Conservation (phyloP, 2,113 vertebrate genomes). For the Mesocricetus auratus region DNA sequence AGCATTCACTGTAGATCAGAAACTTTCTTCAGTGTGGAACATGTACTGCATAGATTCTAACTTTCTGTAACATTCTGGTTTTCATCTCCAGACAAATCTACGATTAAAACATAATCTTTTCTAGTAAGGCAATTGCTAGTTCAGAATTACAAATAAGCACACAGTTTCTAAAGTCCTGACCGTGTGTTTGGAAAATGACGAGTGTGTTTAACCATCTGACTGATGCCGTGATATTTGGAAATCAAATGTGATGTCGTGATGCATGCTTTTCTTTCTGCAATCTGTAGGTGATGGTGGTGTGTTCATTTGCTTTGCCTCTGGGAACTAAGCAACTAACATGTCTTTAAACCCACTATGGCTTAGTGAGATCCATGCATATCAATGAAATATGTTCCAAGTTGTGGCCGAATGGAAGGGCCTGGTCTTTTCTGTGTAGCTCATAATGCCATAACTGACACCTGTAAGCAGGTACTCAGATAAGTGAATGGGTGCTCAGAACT, state of each 20-base stretch:
- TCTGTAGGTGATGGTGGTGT: neutral
- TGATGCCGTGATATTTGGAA: neutral
- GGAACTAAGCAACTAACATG: slow-evolving; percentile 35
- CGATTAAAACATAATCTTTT: slow-evolving; percentile 25
- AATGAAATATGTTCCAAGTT: neutral
- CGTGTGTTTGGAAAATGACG: slow-evolving; percentile 26
- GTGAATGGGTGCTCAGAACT: neutral
- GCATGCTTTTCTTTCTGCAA: neutral
- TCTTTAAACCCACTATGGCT: slow-evolving; percentile 4
- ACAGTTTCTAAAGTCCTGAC: slow-evolving; percentile 30
- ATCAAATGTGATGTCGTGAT: neutral
- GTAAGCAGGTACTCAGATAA: neutral
- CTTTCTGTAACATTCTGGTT: neutral
- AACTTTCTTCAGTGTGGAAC: slow-evolving; percentile 11
- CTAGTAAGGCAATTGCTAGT: neutral
- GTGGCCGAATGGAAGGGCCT: neutral
- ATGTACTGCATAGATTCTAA: neutral
- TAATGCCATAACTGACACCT: neutral
- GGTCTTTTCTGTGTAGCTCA: neutral
- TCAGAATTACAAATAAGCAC: slow-evolving; percentile 30
- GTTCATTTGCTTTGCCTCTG: slow-evolving; percentile 41
- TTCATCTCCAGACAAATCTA: slow-evolving; percentile 45
- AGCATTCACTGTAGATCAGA: slow-evolving; percentile 24
- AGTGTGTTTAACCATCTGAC: slow-evolving; percentile 8
- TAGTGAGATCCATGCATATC: neutral